These are phyloP conservation scores for Harpagus bidentatus DNA, from an alignment of 2,113 vertebrate species.

Conservation along the genomic window DNA sequence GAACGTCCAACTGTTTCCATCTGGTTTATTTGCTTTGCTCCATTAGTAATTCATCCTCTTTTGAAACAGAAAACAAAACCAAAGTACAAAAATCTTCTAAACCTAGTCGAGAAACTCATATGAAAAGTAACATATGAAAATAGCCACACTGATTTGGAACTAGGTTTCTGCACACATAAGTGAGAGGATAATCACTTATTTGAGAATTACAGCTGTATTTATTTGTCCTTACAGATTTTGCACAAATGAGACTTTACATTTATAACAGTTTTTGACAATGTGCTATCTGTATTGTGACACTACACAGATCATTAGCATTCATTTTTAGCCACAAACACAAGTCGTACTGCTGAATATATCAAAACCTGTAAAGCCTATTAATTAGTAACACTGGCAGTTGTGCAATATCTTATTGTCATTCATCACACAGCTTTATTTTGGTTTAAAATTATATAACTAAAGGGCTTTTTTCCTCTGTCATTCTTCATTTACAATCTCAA, in stretches of 20 bases:
- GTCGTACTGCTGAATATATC: conserved; percentile 31
- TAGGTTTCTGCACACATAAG: neutral
- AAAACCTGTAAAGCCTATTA: conserved; percentile 53
- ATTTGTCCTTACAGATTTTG: neutral
- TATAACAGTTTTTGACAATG: conserved; percentile 37
- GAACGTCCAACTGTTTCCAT: neutral
- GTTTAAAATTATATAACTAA: conserved; percentile 29
- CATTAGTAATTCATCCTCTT: neutral
- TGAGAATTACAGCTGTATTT: neutral
- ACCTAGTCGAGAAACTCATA: neutral
- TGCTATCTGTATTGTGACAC: conserved; percentile 30
- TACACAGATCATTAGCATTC: conserved; percentile 10
- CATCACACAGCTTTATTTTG: conserved; percentile 60
- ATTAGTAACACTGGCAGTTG: conserved; percentile 43
- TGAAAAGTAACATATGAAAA: neutral
- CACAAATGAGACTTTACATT: conserved; percentile 15
- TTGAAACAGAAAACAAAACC: neutral
- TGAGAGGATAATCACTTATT: neutral
- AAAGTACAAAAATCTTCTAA: neutral
- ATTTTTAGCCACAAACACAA: conserved; percentile 52
- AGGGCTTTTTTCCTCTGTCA: neutral
- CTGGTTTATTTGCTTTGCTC: neutral
- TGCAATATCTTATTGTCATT: conserved; percentile 35
- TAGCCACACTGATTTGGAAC: neutral
- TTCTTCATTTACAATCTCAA: conserved; percentile 47